Evolutionary conservation across 2,797 vertebrate genomes (phyloP).

Genomic region (Cheirogaleus major): DNA sequence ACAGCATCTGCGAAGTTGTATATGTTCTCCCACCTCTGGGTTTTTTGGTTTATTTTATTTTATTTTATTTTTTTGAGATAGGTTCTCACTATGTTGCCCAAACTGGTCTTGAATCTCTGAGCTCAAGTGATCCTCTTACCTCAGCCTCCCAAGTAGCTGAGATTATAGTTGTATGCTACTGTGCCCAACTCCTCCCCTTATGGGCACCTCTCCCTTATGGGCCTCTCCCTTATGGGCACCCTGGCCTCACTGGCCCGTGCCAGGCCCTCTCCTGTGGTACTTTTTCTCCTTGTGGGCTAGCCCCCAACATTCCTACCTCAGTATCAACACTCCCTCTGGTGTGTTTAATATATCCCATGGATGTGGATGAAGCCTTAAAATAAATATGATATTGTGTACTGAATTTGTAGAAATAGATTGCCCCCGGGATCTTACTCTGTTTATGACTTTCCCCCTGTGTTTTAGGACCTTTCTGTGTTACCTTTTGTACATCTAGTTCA

Average conservation of each 20-base stretch:
- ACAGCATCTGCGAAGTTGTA: not conserved
- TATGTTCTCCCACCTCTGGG: no score
- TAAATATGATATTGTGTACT: no score
- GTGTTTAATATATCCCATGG: not conserved
- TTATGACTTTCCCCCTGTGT: not conserved
- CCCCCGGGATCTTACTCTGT: not conserved
- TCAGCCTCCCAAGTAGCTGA: not conserved
- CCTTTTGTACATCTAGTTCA: not conserved
- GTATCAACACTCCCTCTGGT: fast-evolving
- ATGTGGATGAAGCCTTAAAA: not conserved
- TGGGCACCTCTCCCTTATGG: fast-evolving
- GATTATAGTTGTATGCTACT: not conserved
- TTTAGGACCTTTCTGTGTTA: not conserved
- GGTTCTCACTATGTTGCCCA: not conserved
- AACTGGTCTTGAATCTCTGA: not conserved
- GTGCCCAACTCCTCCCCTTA: not conserved
- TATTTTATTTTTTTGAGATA: not conserved
- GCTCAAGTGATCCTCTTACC: not conserved
- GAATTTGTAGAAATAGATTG: not conserved
- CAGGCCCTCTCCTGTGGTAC: fast-evolving
- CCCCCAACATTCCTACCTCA: not conserved
- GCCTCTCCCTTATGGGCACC: fast-evolving
- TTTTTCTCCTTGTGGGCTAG: fast-evolving
- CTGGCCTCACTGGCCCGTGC: fast-evolving
- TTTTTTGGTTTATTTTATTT: not conserved